Evolutionary conservation across 1,140 invertebrate species (phyloP).

Genomic region (Hermetia illucens): DNA sequence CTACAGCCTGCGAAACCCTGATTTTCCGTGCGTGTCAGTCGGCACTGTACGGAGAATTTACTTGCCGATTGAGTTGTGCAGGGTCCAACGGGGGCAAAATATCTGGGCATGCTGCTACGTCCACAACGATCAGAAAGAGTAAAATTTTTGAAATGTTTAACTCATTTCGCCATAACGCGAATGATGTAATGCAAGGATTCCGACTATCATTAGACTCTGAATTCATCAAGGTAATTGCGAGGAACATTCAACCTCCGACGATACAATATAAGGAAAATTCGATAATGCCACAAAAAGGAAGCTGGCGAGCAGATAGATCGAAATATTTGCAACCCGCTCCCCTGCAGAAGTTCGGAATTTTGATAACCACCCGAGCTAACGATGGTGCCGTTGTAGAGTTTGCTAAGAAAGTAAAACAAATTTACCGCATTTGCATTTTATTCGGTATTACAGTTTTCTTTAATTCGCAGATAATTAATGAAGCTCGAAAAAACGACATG

Average conservation of each 20-base stretch:
- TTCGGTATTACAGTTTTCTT: background rate
- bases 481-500: background rate
- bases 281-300: background rate
- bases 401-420: background rate
- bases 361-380: slow-evolving; percentile 5
- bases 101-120: slow-evolving; percentile 42
- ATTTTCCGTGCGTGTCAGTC: slow-evolving; percentile 45
- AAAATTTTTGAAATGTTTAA: slow-evolving; percentile 46
- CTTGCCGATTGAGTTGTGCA: slow-evolving; percentile 46
- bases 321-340: background rate
- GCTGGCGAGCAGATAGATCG: background rate
- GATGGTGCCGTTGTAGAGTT: background rate
- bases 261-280: no score
- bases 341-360: slow-evolving; percentile 16
- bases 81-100: slow-evolving; percentile 43
- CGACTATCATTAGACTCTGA: slow-evolving; percentile 35
- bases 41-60: slow-evolving; percentile 37
- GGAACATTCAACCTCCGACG: no score
- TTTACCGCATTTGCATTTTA: background rate
- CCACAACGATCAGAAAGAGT: slow-evolving; percentile 38
- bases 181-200: slow-evolving; percentile 40
- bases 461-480: background rate
- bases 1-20: slow-evolving; percentile 33
- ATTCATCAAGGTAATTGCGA: slow-evolving; percentile 36
- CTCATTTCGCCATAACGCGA: slow-evolving; percentile 31